Evolutionary conservation across 2,888 invertebrate species (phyloP).

Genomic region (Dusona sp.): DNA sequence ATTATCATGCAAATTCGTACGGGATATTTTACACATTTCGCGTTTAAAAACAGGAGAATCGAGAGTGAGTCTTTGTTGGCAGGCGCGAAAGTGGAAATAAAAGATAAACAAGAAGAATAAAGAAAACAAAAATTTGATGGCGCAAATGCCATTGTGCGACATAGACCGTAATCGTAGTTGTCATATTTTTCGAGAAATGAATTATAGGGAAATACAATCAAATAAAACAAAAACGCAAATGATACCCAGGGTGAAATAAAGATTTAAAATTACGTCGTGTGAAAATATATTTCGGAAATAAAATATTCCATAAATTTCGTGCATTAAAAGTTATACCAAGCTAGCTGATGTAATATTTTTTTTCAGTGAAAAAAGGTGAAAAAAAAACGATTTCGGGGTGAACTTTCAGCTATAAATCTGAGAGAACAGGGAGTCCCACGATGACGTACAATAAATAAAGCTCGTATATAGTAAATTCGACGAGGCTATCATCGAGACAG

Average conservation of each 20-base stretch:
- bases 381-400: slow-evolving; percentile 20
- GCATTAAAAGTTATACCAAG: slow-evolving; percentile 36
- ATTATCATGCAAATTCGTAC: slow-evolving; percentile 83
- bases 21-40: slow-evolving; percentile 72
- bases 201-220: slow-evolving; percentile 32
- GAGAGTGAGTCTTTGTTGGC: slow-evolving; percentile 64
- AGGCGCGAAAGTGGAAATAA: slow-evolving; percentile 50
- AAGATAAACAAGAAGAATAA: slow-evolving; percentile 3
- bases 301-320: slow-evolving; percentile 52
- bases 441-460: slow-evolving; percentile 60
- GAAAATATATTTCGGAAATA: not conserved
- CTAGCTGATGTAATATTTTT: slow-evolving; percentile 16
- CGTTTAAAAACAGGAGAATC: slow-evolving; percentile 72
- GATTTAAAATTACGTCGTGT: slow-evolving; percentile 27
- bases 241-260: slow-evolving; percentile 3
- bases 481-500: slow-evolving; percentile 46
- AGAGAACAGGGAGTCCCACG: not conserved
- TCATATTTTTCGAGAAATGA: slow-evolving; percentile 42
- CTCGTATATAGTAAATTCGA: slow-evolving; percentile 40
- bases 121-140: not conserved
- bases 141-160: slow-evolving; percentile 16
- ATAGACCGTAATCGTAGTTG: slow-evolving; percentile 12
- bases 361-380: slow-evolving; percentile 1
- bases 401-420: slow-evolving; percentile 52
- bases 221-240: slow-evolving; percentile 3